A percentile compares a stretch with the other conserved stretches of the same genome.
Conservation (phyloP, 1,140 invertebrate species). For the Bombus confusus region DNA sequence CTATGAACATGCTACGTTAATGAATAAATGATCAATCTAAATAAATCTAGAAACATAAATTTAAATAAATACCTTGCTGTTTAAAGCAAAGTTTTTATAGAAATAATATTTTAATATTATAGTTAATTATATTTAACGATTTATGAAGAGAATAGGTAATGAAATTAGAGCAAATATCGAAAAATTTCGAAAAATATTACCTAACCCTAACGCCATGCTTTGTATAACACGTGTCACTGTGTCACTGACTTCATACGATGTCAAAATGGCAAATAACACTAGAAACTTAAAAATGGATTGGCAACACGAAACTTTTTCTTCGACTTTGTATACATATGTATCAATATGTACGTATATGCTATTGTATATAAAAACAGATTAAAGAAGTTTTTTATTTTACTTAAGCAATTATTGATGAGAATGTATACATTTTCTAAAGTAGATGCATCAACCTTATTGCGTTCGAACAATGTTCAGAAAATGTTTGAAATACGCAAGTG, state of each 20-base stretch:
- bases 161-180: neutral
- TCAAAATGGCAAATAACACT: conserved; percentile 22
- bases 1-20: neutral
- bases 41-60: neutral
- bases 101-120: neutral
- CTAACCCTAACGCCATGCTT: conserved; percentile 45
- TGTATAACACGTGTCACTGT: conserved; percentile 17
- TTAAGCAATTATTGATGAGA: neutral
- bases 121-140: too few species aligned
- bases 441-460: neutral
- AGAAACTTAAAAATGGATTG: neutral
- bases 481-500: neutral
- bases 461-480: neutral
- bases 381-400: neutral
- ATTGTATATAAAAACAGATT: neutral
- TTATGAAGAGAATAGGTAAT: neutral
- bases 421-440: neutral
- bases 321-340: neutral
- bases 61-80: neutral
- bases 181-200: conserved; percentile 19
- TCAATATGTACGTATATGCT: neutral
- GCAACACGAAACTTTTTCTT: neutral
- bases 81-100: neutral
- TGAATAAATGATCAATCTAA: neutral
- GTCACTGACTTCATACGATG: neutral